phyloP scores from a whole-genome alignment of 2,888 invertebrate species.

The Brachyopa scutellaris region DNA sequence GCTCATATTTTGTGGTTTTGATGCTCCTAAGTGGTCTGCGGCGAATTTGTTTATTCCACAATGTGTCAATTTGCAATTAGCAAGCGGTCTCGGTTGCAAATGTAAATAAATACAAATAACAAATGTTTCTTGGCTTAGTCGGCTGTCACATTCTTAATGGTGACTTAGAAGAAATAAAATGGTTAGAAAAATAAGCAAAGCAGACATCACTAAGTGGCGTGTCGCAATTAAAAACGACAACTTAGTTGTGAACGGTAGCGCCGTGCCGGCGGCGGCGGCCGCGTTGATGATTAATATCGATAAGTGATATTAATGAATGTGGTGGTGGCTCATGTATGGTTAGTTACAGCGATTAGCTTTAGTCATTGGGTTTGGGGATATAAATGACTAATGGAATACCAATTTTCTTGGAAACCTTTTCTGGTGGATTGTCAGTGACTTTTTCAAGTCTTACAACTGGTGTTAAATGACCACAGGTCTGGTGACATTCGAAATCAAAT shows the following conservation, averaged over 20 bases:
- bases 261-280: conserved; percentile 37
- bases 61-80: conserved; percentile 25
- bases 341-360: conserved; percentile 16
- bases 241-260: conserved; percentile 49
- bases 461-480: no score
- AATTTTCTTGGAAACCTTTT: no score
- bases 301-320: conserved; percentile 31
- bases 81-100: conserved; percentile 6
- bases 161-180: conserved; percentile 7
- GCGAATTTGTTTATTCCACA: conserved; percentile 37
- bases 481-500: no score
- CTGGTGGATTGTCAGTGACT: no score
- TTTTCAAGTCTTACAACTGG: no score
- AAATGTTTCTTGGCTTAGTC: background rate
- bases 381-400: no score
- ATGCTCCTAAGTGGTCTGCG: conserved; percentile 30
- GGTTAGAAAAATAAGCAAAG: background rate
- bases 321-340: background rate
- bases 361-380: conserved; percentile 14
- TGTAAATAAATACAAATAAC: background rate
- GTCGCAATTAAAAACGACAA: conserved; percentile 19
- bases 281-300: conserved; percentile 51
- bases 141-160: background rate
- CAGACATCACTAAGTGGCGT: conserved; percentile 48
- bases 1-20: conserved; percentile 30